These are phyloP conservation scores for Empidonax alnorum DNA, from an alignment of 2,113 vertebrate genomes.

Conservation along the genomic window DNA sequence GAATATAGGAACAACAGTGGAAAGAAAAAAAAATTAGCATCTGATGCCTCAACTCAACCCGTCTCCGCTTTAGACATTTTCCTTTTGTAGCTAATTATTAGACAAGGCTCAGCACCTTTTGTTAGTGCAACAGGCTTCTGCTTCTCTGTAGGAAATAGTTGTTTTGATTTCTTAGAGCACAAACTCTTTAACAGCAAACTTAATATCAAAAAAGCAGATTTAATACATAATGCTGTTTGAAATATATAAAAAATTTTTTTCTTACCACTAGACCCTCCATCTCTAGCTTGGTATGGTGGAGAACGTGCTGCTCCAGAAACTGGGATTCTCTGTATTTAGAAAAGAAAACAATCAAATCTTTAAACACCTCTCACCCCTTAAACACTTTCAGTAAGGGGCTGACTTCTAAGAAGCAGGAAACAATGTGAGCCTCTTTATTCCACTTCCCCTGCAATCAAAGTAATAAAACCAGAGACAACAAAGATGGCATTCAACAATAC, in stretches of 20 bases:
- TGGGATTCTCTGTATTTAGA: conserved; percentile 71
- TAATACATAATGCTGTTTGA: background rate
- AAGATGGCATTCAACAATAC: background rate
- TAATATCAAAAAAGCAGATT: background rate
- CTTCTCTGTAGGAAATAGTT: background rate
- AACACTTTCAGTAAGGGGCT: background rate
- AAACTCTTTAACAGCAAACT: background rate
- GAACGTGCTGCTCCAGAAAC: conserved; percentile 71
- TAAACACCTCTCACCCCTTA: background rate
- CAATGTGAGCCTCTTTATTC: background rate
- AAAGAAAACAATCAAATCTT: conserved; percentile 37
- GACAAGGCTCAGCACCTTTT: background rate
- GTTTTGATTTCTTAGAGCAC: background rate
- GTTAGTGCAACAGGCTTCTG: background rate
- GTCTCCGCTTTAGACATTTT: background rate
- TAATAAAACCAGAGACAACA: background rate
- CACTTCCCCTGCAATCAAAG: background rate
- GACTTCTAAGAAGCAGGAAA: background rate
- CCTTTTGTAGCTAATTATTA: background rate
- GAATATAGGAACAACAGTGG: background rate
- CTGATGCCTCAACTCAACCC: background rate
- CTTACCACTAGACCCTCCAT: conserved; percentile 90
- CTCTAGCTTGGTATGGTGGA: conserved; percentile 77
- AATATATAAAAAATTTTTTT: background rate
- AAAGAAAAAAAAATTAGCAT: background rate